phyloP scores from a whole-genome alignment of 2,113 vertebrate species.

The Nicator chloris region DNA sequence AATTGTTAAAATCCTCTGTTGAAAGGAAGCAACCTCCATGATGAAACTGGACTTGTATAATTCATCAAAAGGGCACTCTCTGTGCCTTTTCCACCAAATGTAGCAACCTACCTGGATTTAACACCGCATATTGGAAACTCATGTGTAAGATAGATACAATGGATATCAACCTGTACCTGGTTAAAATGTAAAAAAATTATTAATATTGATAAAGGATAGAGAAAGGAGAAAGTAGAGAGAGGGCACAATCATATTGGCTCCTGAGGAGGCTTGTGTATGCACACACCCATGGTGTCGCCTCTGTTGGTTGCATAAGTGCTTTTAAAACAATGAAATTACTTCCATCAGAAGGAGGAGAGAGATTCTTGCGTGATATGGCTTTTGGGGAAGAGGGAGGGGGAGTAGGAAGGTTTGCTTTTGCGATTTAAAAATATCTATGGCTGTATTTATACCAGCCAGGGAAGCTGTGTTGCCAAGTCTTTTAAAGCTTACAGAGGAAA shows the following conservation, averaged over 20 bases:
- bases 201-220: background rate
- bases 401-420: background rate
- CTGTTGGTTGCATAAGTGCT: conserved; percentile 57
- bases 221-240: background rate
- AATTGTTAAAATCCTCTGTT: background rate
- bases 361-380: conserved; percentile 40
- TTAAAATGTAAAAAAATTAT: background rate
- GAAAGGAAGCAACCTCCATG: background rate
- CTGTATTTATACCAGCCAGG: conserved; percentile 25
- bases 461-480: conserved; percentile 29
- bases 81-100: background rate
- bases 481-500: conserved; percentile 45
- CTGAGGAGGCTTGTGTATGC: background rate
- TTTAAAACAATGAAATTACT: conserved; percentile 72
- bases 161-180: background rate
- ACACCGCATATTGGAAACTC: background rate
- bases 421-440: conserved; percentile 45
- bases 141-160: background rate
- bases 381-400: background rate
- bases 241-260: background rate
- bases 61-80: background rate
- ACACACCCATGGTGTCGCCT: background rate
- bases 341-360: conserved; percentile 49
- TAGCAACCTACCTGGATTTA: background rate
- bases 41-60: background rate